Percentiles rank a stretch among this genome's conserved stretches.
Conservation (phyloP, 1,140 invertebrate genomes). For the Solenopsis fugax region DNA sequence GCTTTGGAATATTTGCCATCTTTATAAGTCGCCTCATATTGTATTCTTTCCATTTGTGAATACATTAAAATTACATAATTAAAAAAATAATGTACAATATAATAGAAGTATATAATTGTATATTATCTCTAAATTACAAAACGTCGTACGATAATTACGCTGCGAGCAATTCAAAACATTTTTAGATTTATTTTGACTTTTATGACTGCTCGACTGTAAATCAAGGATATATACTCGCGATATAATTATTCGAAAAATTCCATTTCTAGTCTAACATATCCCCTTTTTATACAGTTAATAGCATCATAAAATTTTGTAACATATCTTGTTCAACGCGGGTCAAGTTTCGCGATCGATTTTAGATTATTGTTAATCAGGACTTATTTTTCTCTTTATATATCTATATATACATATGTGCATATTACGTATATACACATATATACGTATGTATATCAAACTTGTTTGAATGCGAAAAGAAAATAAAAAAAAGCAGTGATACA, state of each 20-base stretch:
- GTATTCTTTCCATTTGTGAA: slow-evolving; percentile 26
- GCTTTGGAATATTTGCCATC: slow-evolving; percentile 43
- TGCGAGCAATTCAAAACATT: slow-evolving; percentile 50
- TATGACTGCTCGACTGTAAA: slow-evolving; percentile 4
- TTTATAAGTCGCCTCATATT: slow-evolving; percentile 31
- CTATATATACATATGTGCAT: too few relatives aligned
- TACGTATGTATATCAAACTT: slow-evolving; percentile 14
- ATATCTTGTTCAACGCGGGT: slow-evolving; percentile 23
- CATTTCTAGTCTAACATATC: slow-evolving; percentile 53
- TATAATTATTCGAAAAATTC: slow-evolving; percentile 20
- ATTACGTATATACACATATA: too few relatives aligned
- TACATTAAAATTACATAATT: slow-evolving; percentile 21
- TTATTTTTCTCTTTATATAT: slow-evolving; percentile 6
- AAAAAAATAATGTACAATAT: slow-evolving; percentile 30
- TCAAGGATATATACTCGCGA: slow-evolving; percentile 13
- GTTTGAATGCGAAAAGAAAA: slow-evolving; percentile 13
- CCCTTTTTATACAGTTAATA: slow-evolving; percentile 4
- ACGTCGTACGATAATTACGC: slow-evolving; percentile 26
- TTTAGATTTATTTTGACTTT: slow-evolving; percentile 43
- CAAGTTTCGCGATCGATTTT: slow-evolving; percentile 70
- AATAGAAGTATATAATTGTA: slow-evolving; percentile 37
- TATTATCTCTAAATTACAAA: slow-evolving; percentile 40
- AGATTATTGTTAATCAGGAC: slow-evolving; percentile 27
- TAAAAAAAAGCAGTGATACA: slow-evolving; percentile 56
- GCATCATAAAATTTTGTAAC: slow-evolving; percentile 36